A percentile compares a stretch with the other conserved stretches of the same genome.
Evolutionary conservation across 2,113 vertebrate genomes (phyloP).

Genomic region (Bubo scandiacus): DNA sequence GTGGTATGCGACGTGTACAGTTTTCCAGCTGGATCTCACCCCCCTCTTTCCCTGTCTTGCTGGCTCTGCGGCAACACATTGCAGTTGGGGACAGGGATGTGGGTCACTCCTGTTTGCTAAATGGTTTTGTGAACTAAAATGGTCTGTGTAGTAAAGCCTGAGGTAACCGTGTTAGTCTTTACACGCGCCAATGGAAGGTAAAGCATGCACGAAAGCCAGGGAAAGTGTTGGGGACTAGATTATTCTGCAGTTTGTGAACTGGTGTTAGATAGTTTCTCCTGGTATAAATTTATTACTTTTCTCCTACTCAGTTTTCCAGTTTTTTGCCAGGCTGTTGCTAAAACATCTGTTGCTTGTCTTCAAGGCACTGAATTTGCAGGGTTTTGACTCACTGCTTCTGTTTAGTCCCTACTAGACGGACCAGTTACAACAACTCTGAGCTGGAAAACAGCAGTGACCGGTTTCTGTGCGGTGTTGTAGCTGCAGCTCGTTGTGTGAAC

Average conservation of each 20-base stretch:
- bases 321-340: too few relatives aligned
- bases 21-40: background rate
- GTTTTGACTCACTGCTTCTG: background rate
- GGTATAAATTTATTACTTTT: background rate
- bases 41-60: too few relatives aligned
- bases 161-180: background rate
- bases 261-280: background rate
- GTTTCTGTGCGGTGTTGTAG: accelerated
- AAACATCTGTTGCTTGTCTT: background rate
- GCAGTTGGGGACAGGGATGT: accelerated
- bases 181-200: background rate
- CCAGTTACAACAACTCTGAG: background rate
- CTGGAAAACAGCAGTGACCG: background rate
- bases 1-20: accelerated
- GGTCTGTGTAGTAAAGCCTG: accelerated
- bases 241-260: background rate
- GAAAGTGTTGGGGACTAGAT: background rate
- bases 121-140: too few relatives aligned
- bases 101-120: accelerated
- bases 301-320: accelerated
- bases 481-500: too few relatives aligned
- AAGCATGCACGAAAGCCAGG: background rate
- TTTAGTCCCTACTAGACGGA: background rate
- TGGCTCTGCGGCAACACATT: accelerated
- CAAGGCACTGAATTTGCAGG: background rate